Percentiles rank a stretch among this genome's conserved stretches.
Evolutionary conservation across 2,113 vertebrate genomes (phyloP).

Genomic region (Orcinus orca): DNA sequence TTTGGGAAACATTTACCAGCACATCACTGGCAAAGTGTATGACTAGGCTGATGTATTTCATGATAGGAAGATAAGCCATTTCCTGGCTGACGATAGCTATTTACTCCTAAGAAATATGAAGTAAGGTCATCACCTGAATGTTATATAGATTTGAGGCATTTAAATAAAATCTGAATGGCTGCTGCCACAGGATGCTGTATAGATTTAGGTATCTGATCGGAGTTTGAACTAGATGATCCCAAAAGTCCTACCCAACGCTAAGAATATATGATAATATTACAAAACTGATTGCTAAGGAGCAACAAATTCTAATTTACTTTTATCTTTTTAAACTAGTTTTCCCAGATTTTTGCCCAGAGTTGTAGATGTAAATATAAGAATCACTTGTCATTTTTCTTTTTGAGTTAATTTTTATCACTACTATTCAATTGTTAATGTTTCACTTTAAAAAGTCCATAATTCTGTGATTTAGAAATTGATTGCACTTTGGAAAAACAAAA

Average conservation of each 20-base stretch:
- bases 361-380: neutral
- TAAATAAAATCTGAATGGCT: neutral
- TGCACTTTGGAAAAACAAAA: conserved; percentile 27
- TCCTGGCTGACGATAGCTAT: neutral
- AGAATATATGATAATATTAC: neutral
- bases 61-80: neutral
- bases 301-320: neutral
- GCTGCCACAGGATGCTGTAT: neutral
- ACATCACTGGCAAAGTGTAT: neutral
- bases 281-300: neutral
- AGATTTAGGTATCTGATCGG: too few relatives aligned
- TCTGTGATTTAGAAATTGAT: neutral
- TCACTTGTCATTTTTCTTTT: conserved; percentile 16
- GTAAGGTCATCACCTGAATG: neutral
- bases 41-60: neutral
- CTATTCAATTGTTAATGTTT: neutral
- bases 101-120: neutral
- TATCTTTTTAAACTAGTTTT: neutral
- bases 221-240: neutral
- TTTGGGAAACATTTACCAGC: neutral
- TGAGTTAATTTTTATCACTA: conserved; percentile 33
- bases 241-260: neutral
- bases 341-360: neutral
- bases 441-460: conserved; percentile 7
- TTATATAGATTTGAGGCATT: neutral